Evolutionary conservation across 2,888 invertebrate genomes (phyloP).

Genomic region (Rotaria macrura): DNA sequence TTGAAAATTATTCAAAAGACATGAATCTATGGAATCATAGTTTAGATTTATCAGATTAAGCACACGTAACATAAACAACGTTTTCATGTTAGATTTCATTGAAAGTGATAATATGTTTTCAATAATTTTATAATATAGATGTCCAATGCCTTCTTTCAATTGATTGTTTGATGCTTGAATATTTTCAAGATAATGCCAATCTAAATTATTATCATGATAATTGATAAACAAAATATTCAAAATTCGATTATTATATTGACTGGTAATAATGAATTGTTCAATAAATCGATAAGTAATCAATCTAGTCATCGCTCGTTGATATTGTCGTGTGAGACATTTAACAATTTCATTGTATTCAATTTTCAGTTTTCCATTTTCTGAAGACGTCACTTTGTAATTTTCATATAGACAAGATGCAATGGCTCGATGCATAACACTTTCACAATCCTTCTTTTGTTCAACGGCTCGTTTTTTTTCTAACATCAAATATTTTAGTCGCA

Average conservation of each 20-base stretch:
- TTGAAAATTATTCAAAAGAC: neutral
- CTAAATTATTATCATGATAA: neutral
- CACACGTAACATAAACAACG: neutral
- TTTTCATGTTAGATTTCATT: neutral
- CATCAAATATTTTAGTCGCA: neutral
- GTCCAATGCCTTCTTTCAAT: neutral
- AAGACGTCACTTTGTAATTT: too few species aligned
- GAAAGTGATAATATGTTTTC: neutral
- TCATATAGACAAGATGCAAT: neutral
- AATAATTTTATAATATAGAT: neutral
- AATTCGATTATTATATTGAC: neutral
- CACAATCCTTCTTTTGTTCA: neutral
- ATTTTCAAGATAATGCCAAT: neutral
- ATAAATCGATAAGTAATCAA: neutral
- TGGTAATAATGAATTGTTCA: neutral
- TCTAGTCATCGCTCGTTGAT: neutral
- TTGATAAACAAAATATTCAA: neutral
- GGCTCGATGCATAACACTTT: neutral
- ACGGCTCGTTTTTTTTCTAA: neutral
- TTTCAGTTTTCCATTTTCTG: neutral
- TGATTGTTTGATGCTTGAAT: neutral
- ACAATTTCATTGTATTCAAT: neutral
- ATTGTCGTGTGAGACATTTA: neutral
- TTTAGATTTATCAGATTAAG: neutral
- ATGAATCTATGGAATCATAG: neutral